Percentiles rank a stretch among this genome's conserved stretches.
Conservation (phyloP, 2,888 invertebrate species). For the Sinohyriopsis cumingii region DNA sequence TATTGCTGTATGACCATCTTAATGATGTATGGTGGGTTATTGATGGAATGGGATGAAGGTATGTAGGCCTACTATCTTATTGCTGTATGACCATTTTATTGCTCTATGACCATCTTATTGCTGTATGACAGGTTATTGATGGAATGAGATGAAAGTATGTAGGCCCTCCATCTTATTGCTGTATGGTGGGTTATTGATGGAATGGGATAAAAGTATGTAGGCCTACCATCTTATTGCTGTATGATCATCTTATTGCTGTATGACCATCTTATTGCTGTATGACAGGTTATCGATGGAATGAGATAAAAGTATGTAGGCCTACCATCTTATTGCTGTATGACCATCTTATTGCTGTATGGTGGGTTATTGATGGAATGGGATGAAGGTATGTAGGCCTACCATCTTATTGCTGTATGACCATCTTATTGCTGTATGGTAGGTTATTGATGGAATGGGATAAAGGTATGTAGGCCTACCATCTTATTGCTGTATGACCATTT, state of each 20-base stretch:
- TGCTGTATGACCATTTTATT: no score
- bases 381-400: conserved; percentile 23
- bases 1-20: not conserved
- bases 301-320: conserved; percentile 26
- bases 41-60: conserved; percentile 50
- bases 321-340: no score
- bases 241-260: conserved; percentile 48
- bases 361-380: conserved; percentile 50
- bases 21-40: no score
- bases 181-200: conserved; percentile 54
- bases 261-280: no score
- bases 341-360: no score
- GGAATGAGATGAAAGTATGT: conserved; percentile 31
- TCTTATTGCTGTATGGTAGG: no score
- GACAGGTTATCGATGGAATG: conserved; percentile 55
- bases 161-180: not conserved
- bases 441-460: conserved; percentile 53
- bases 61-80: not conserved
- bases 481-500: conserved; percentile 31
- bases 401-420: not conserved
- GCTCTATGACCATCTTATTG: not conserved
- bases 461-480: conserved; percentile 17
- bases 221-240: not conserved
- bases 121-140: conserved; percentile 57
- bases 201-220: conserved; percentile 37